Evolutionary conservation across 2,797 vertebrate species (phyloP).

Genomic region (Sebastes hopkinsi): DNA sequence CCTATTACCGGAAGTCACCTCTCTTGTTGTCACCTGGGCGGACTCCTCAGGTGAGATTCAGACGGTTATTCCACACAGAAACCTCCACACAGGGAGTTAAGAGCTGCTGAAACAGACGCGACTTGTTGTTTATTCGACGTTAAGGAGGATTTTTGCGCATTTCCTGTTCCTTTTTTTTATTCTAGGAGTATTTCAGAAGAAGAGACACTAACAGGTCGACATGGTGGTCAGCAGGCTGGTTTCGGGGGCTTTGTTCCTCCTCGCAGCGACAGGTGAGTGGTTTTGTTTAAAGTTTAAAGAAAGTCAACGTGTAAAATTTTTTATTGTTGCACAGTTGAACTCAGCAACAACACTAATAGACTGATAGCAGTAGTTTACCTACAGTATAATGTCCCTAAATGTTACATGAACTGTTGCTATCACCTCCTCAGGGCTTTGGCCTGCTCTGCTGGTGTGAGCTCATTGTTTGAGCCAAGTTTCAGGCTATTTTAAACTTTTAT

Average conservation of each 20-base stretch:
- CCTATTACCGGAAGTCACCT: conserved; percentile 40
- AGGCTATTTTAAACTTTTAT: neutral
- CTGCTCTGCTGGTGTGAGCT: neutral
- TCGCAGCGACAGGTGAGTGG: conserved; percentile 69
- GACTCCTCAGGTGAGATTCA: conserved; percentile 19
- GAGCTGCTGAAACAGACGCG: neutral
- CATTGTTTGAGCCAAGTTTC: neutral
- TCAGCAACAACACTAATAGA: accelerated
- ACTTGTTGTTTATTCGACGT: neutral
- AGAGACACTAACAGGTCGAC: neutral
- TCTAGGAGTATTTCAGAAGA: neutral
- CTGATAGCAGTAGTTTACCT: accelerated
- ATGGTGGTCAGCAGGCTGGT: conserved; percentile 59
- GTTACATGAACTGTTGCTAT: no score
- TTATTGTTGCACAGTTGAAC: no score
- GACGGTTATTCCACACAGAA: accelerated
- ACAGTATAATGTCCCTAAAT: accelerated
- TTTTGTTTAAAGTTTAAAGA: neutral
- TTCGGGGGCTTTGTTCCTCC: conserved; percentile 62
- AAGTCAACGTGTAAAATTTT: no score
- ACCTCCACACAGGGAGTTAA: neutral
- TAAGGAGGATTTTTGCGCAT: accelerated
- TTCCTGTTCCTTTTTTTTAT: neutral
- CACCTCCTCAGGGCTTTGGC: neutral
- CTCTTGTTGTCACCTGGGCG: conserved; percentile 16